Percentiles rank a stretch among this genome's conserved stretches.
Conservation (phyloP, 2,888 invertebrate genomes). For the Phengaris alcon region DNA sequence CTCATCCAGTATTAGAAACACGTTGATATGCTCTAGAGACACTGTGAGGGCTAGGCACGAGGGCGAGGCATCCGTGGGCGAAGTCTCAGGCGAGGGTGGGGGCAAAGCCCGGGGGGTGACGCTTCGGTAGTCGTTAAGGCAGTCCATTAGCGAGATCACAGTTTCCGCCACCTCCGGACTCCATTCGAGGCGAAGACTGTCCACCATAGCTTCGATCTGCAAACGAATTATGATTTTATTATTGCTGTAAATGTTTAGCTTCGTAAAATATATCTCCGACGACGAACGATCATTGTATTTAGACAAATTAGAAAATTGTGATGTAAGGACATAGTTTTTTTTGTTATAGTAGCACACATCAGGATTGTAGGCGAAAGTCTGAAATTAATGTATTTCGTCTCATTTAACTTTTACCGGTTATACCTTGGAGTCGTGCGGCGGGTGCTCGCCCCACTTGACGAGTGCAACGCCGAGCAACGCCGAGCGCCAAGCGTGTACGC, state of each 20-base stretch:
- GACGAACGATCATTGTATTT: too few species aligned
- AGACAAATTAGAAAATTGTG: too few species aligned
- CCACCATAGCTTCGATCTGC: slow-evolving; percentile 82
- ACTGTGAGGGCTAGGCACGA: slow-evolving; percentile 69
- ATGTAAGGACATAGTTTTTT: too few species aligned
- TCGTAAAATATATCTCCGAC: too few species aligned
- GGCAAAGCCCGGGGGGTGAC: slow-evolving; percentile 33
- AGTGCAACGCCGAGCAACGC: slow-evolving; percentile 88
- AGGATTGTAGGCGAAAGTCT: too few species aligned
- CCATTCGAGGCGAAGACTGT: slow-evolving; percentile 89
- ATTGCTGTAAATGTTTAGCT: too few species aligned
- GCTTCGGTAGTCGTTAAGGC: slow-evolving; percentile 76
- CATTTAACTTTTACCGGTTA: too few species aligned
- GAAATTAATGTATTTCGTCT: too few species aligned
- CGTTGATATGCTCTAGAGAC: slow-evolving; percentile 83
- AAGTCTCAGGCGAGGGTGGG: slow-evolving; percentile 31
- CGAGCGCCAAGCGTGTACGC: slow-evolving; percentile 82
- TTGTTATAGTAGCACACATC: too few species aligned
- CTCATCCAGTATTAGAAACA: slow-evolving; percentile 83
- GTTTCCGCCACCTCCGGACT: slow-evolving; percentile 85
- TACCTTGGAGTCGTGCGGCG: slow-evolving; percentile 80
- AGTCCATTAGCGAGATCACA: slow-evolving; percentile 81
- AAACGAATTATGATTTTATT: slow-evolving; percentile 21
- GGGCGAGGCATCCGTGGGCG: slow-evolving; percentile 39
- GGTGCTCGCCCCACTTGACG: slow-evolving; percentile 83